Evolutionary conservation across 1,140 invertebrate genomes (phyloP).

Genomic region (Contarinia nasturtii): DNA sequence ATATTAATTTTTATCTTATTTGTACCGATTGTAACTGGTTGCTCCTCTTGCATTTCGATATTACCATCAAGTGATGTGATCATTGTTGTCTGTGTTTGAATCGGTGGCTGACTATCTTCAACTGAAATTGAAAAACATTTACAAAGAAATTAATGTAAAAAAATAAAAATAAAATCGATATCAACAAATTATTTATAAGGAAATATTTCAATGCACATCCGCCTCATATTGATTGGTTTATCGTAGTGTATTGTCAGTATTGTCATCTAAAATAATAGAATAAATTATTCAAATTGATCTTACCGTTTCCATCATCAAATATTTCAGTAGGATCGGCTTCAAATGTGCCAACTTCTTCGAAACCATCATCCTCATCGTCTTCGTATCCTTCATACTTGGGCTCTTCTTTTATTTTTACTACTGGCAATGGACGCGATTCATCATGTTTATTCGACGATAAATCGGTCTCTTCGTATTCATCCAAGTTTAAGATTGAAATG

Average conservation of each 20-base stretch:
- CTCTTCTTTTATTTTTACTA: constrained; percentile 20
- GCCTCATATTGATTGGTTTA: too few species aligned
- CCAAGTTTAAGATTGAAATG: constrained; percentile 26
- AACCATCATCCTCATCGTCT: constrained; percentile 30
- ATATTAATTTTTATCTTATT: constrained; percentile 67
- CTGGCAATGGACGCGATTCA: constrained; percentile 7
- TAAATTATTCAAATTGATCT: too few species aligned
- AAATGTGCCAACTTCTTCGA: constrained; percentile 29
- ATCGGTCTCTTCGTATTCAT: constrained; percentile 24
- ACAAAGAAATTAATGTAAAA: too few species aligned
- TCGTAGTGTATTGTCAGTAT: too few species aligned
- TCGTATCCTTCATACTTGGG: constrained; percentile 17
- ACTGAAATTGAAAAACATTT: constrained; percentile 1
- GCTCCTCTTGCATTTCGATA: constrained; percentile 34
- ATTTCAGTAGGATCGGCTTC: constrained; percentile 10
- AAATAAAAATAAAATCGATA: too few species aligned
- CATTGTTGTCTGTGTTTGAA: constrained; percentile 31
- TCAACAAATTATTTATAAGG: too few species aligned
- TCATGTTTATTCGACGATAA: constrained; percentile 9
- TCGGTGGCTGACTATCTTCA: constrained; percentile 9
- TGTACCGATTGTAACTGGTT: constrained; percentile 27
- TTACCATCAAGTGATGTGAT: constrained; percentile 52
- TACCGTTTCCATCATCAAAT: constrained; percentile 21
- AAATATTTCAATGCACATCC: too few species aligned
- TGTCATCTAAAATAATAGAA: too few species aligned